phyloP scores from a whole-genome alignment of 2,888 invertebrate genomes.

The Blera fallax region DNA sequence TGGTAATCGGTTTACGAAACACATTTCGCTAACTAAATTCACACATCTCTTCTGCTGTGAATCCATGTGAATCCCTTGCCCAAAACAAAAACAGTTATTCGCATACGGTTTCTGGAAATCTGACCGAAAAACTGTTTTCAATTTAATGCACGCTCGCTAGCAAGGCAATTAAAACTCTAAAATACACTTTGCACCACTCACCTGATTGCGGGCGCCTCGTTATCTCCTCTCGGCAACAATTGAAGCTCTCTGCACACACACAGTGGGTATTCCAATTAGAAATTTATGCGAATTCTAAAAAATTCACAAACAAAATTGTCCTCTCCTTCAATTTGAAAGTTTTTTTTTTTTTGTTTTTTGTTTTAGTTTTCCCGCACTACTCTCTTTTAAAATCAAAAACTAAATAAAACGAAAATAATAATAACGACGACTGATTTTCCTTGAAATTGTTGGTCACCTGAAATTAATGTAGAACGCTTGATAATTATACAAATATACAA shows the following conservation, averaged over 20 bases:
- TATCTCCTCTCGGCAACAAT: not conserved
- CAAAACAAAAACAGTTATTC: slow-evolving; percentile 40
- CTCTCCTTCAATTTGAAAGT: slow-evolving; percentile 22
- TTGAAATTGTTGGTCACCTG: slow-evolving; percentile 69
- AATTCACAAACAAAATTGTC: slow-evolving; percentile 53
- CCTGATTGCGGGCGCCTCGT: slow-evolving; percentile 48
- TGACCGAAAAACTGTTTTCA: slow-evolving; percentile 38
- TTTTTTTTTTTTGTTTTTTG: slow-evolving; percentile 2
- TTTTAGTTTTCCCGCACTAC: slow-evolving; percentile 42
- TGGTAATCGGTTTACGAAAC: slow-evolving; percentile 4
- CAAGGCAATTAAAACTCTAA: no score
- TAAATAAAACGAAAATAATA: slow-evolving; percentile 59
- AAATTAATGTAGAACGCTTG: slow-evolving; percentile 37
- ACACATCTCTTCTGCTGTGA: not conserved
- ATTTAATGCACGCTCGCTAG: not conserved
- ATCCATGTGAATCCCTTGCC: slow-evolving; percentile 5
- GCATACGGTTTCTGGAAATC: slow-evolving; percentile 32
- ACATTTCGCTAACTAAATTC: not conserved
- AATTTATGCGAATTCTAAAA: slow-evolving; percentile 17
- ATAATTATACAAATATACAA: slow-evolving; percentile 31
- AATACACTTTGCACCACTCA: slow-evolving; percentile 48
- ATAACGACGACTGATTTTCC: slow-evolving; percentile 62
- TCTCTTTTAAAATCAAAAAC: slow-evolving; percentile 41
- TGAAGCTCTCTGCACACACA: not conserved
- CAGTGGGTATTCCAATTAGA: slow-evolving; percentile 49